These are phyloP conservation scores for Prenolepis imparis DNA, from an alignment of 2,888 invertebrate species.

Conservation along the genomic window DNA sequence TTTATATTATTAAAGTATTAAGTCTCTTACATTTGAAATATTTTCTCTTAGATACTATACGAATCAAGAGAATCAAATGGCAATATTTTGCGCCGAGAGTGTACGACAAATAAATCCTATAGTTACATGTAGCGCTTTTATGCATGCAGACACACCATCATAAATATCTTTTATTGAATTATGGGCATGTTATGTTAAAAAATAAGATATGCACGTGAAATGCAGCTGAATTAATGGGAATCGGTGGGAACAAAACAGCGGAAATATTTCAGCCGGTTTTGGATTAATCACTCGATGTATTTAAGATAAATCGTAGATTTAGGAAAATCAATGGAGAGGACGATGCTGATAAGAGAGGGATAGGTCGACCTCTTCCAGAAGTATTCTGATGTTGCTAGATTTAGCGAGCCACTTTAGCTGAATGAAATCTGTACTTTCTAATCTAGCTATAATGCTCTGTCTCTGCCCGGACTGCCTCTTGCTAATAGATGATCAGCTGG, in stretches of 20 bases:
- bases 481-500: constrained; percentile 71
- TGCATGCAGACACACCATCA: not conserved
- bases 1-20: not conserved
- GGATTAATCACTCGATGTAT: constrained; percentile 37
- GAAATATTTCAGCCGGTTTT: constrained; percentile 5
- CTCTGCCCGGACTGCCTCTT: constrained; percentile 38
- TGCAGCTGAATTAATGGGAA: constrained; percentile 17
- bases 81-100: not conserved
- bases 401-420: constrained; percentile 19
- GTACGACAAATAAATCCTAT: constrained; percentile 11
- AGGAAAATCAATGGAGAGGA: constrained; percentile 13
- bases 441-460: constrained; percentile 41
- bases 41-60: not conserved
- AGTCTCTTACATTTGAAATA: constrained; percentile 1
- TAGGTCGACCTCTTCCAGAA: not conserved
- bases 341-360: constrained; percentile 12
- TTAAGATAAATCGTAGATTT: constrained; percentile 19
- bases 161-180: not conserved
- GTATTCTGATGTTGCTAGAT: constrained; percentile 16
- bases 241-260: not conserved
- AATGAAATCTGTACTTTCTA: constrained; percentile 59
- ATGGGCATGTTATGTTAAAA: constrained; percentile 10
- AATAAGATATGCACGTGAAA: constrained; percentile 22
- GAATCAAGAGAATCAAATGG: not conserved
- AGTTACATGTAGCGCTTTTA: not conserved